Base-by-base conservation (phyloP, 2,888 invertebrate genomes). In the Stenotaenia linearis region DNA sequence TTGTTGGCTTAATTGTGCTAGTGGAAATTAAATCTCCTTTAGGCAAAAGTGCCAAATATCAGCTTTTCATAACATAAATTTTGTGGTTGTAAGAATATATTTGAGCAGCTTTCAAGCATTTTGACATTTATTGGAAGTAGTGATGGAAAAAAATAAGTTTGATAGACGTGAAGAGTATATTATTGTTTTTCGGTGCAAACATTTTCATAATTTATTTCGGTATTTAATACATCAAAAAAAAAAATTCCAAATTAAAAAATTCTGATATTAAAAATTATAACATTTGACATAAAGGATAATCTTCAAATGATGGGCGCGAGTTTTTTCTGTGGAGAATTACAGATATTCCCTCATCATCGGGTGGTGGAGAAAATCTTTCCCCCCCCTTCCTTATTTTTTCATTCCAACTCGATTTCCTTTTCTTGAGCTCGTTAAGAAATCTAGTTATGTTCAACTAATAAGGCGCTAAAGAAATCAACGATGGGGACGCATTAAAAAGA, bases 381-480 rank as follows among this genome's bases (percentile, higher is more conserved):
- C 21, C 23, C 6, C 56, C 23, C 18, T 21, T 23, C 21, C 21
- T 56, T 18, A 18, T n/a, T 56, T 23, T 56, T 56, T 56, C 21
- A 56, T 56, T 56, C 23, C 56, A 56, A 56, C 23, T 56, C 56
- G 56, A 56, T 56, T 56, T 56, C 56, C 56, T 56, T 56, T 56
- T 23, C 56, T 18, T 18, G 56, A 56, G 56, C 56, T 56, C 56
- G 56, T 56, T 56, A 56, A 56, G 56, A 56, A 56, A 56, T 23
- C 56, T 23, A 56, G 56, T 56, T 56, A 56, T 23, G 56, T 56
- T 56, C 56, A 56, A 56, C 56, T 56, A 56, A 56, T 56, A 56
- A 56, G 56, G 56, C 56, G 56, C 56, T 56, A 56, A 56, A 56
- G 56, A 56, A 56, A 56, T 56, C 56, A 56, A 56, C 56, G 56